Conservation (phyloP, 1,140 invertebrate species). For the Metaphire vulgaris region DNA sequence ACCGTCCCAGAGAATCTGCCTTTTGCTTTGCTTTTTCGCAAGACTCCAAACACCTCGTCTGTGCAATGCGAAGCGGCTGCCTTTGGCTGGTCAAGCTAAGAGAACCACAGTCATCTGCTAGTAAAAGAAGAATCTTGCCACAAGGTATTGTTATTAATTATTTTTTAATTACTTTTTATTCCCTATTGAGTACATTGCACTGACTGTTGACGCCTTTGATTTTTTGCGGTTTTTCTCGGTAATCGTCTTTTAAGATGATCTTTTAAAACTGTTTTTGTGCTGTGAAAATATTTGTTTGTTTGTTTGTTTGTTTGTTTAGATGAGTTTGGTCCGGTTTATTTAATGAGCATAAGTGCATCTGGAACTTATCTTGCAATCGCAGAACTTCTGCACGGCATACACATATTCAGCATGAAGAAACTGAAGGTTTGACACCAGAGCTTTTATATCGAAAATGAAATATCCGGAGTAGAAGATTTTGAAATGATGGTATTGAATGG, state of each 20-base stretch:
- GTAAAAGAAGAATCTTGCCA: constrained; percentile 10
- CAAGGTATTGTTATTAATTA: not conserved
- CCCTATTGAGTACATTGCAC: too few relatives aligned
- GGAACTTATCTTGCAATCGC: constrained; percentile 30
- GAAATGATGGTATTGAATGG: too few relatives aligned
- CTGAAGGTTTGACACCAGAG: not conserved
- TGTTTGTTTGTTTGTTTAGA: constrained; percentile 28
- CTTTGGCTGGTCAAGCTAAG: constrained; percentile 33
- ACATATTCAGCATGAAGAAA: constrained; percentile 29
- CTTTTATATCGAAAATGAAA: not conserved
- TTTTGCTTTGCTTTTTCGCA: not conserved
- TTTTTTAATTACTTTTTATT: too few relatives aligned
- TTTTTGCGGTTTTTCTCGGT: too few relatives aligned
- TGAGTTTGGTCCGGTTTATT: constrained; percentile 27
- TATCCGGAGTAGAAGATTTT: constrained; percentile 6
- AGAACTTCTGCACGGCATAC: constrained; percentile 28
- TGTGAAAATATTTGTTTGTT: too few relatives aligned
- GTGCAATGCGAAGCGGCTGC: constrained; percentile 31
- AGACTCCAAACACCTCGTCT: constrained; percentile 31
- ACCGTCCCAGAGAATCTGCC: not conserved
- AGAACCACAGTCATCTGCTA: constrained; percentile 14
- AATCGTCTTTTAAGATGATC: too few relatives aligned
- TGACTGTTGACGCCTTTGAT: too few relatives aligned
- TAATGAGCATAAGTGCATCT: constrained; percentile 30
- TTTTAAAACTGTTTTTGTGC: too few relatives aligned